Percentiles rank a stretch among this genome's conserved stretches.
Conservation (phyloP, 1,140 invertebrate species). For the Akabosia matsudoensis region DNA sequence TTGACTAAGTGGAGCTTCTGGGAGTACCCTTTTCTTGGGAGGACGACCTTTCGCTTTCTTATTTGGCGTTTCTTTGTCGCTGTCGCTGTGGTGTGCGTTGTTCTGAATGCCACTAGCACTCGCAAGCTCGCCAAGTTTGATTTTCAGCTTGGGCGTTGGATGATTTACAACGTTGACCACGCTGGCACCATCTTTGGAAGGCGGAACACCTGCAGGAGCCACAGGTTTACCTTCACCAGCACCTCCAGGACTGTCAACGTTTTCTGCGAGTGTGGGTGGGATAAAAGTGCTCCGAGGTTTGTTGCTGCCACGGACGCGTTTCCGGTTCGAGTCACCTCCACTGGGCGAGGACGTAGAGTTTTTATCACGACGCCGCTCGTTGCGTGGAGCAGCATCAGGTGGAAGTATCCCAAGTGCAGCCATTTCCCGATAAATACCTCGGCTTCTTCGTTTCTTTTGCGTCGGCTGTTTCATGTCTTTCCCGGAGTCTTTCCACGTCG, state of each 20-base stretch:
- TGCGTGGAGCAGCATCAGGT: conserved; percentile 35
- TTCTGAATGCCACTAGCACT: conserved; percentile 31
- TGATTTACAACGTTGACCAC: conserved; percentile 38
- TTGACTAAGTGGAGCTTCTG: conserved; percentile 27
- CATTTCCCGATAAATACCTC: conserved; percentile 44
- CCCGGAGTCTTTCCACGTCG: conserved; percentile 3
- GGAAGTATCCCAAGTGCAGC: conserved; percentile 45
- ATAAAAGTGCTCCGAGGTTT: conserved; percentile 45
- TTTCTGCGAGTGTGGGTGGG: conserved; percentile 42
- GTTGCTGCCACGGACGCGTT: conserved; percentile 31
- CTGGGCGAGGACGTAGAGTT: too few relatives aligned
- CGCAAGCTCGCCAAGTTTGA: conserved; percentile 66
- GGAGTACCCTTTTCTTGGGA: conserved; percentile 67
- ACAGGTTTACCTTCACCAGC: conserved; percentile 12
- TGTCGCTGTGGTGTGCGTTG: conserved; percentile 36
- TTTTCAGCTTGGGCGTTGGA: conserved; percentile 71
- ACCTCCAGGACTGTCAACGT: background rate
- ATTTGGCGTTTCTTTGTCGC: conserved; percentile 39
- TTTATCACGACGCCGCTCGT: conserved; percentile 31
- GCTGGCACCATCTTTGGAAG: conserved; percentile 14
- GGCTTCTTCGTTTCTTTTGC: conserved; percentile 50
- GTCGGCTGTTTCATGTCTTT: conserved; percentile 32
- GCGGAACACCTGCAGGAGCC: conserved; percentile 12
- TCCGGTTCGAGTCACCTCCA: conserved; percentile 28
- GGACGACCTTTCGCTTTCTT: conserved; percentile 59